Evolutionary conservation across 1,140 invertebrate species (phyloP), one percentile per base, ranked within the genome.

Genomic region (Pararge aegeria): DNA sequence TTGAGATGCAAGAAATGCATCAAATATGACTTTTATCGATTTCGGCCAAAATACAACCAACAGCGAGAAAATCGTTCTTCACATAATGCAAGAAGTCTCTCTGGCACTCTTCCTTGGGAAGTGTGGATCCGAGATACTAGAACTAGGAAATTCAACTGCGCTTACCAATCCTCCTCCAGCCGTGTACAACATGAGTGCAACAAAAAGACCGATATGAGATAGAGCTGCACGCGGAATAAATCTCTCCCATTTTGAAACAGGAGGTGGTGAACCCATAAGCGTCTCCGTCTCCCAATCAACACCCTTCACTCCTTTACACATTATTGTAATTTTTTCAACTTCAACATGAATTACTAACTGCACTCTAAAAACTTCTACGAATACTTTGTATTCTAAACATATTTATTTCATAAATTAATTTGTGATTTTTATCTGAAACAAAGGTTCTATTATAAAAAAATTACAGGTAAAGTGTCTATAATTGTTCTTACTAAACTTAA

Each of bases 131-230:
- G 24, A 24, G 24, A 24, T 7, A 24, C 24, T 24, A n/a, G n/a
- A n/a, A 18, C 3, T 16, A 40, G 3, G 16, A 40, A 40, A 16
- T 21, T 21, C 0, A 5, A 46, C 16, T 18, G 4, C 55, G 91
- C 92, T 93, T 90, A 95, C 95, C 92, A 94, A 81, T 70, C 94
- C 95, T 55, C 95, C 95, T 40, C 93, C 91, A 21, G 91, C 92
- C 0, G 94, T 95, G 68, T 95, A 96, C 21, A 94, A 77, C 91
- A 94, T 95, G 10, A 96, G 86, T 0, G 93, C 92, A 13, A 95
- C 87, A 55, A 95, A 89, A 40, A 96, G 80, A 15, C 94, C 94
- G 15, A 94, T 83, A 66, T 95, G 94, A 54, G 94, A 93, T 30
- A 94, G 72, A 7, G 93, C 92, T 13, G 92, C 90, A 78, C 94